Evolutionary conservation across 53 echinoderm and acorn worm genomes (phyloP), one percentile per base, ranked within the genome.

Genomic region (Patiria pectinifera): DNA sequence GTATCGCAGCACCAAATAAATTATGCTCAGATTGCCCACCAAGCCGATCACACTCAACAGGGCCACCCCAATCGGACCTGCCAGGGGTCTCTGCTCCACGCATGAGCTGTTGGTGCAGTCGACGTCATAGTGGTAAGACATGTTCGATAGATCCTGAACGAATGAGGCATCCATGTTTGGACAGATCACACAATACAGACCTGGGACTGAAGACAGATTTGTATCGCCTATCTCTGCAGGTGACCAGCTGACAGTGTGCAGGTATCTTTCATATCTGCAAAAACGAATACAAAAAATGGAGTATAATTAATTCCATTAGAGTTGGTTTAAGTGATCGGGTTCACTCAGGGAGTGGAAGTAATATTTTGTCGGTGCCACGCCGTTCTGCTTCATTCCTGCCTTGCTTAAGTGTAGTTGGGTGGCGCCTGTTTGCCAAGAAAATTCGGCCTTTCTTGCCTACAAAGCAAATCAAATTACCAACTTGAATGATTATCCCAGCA

Each of bases 1-100:
- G 83, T 94, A 95, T 25, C 88, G 58, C 61, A 94, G 14, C 58
- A 94, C 91, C 22, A 91, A 62, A 21, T 72, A 86, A 6, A 94
- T 62, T 6, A 94, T 86, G 47, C 87, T 82, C 35, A 91, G 25
- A 53, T 94, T 94, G 19, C 94, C 94, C 2, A 94, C 53, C 1
- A 94, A 45, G 2, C 94, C 94, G 46, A 94, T 82, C 16, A 86
- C 44, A 66, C 91, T 92, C 1, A 94, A 47, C 4, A 87, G 15
- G 1, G 71, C 53, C 0, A 94, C 53, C 71, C 87, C 82, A 2
- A 93, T 62, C 23, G 93, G 87, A 0, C 93, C 88, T 6, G 88
- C 49, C n/a, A 74, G 63, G 15, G 84, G 62, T 11, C 83, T 79
- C 46, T 11, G 14, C 11, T 79, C 19, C 5, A 79, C 5, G 45